Percentiles rank a stretch among this genome's conserved stretches.
phyloP scores from a whole-genome alignment of 1,140 invertebrate genomes.

The Drosophila cardini region DNA sequence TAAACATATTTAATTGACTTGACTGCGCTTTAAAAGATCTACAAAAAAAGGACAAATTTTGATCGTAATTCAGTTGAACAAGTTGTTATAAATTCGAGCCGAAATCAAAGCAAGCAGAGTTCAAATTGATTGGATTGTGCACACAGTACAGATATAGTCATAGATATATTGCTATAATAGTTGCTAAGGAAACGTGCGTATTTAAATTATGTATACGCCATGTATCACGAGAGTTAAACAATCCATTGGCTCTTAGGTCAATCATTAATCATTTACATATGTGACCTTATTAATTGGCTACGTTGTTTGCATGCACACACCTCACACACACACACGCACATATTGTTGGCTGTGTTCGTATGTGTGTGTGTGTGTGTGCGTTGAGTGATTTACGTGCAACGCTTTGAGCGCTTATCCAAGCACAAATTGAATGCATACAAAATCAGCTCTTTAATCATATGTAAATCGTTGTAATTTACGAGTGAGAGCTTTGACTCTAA shows the following conservation, averaged over 20 bases:
- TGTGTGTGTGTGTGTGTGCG: conserved; percentile 5
- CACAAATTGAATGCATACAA: conserved; percentile 46
- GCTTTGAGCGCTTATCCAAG: conserved; percentile 31
- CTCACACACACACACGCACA: neutral
- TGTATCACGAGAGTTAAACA: conserved; percentile 17
- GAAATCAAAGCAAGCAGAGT: conserved; percentile 18
- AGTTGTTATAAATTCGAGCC: conserved; percentile 28
- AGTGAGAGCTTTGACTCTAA: conserved; percentile 1
- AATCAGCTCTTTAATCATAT: conserved; percentile 49
- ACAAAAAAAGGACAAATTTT: neutral
- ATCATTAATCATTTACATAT: conserved; percentile 67
- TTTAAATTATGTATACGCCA: conserved; percentile 60
- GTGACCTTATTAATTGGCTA: conserved; percentile 60
- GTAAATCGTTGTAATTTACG: conserved; percentile 51
- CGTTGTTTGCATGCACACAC: conserved; percentile 49
- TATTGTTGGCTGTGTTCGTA: neutral
- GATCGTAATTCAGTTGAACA: conserved; percentile 14
- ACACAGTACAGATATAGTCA: neutral
- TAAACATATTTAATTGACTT: conserved; percentile 23
- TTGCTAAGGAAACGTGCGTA: conserved; percentile 13
- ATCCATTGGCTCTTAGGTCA: conserved; percentile 43
- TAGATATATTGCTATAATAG: neutral
- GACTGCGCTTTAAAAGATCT: neutral
- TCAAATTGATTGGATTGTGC: conserved; percentile 17
- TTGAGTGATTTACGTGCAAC: conserved; percentile 43